Evolutionary conservation across 2,113 vertebrate genomes (phyloP).

Genomic region (Peromyscus leucopus): DNA sequence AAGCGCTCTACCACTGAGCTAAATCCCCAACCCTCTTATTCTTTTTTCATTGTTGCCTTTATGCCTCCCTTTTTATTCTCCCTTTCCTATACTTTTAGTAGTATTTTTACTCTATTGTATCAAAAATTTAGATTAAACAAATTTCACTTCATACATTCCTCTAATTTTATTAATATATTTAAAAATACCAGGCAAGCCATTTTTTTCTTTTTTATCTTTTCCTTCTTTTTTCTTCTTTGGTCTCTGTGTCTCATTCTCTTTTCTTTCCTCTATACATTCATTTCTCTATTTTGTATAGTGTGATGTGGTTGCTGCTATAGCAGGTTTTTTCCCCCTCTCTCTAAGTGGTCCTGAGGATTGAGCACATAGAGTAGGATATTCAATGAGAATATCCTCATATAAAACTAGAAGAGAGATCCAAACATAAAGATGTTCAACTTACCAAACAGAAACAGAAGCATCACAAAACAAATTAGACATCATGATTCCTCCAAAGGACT

Average conservation of each 20-base stretch:
- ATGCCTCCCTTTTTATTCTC: background rate
- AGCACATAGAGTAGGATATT: background rate
- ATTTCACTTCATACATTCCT: background rate
- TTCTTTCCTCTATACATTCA: background rate
- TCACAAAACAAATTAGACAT: background rate
- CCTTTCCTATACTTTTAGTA: background rate
- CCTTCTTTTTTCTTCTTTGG: background rate
- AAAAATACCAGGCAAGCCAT: background rate
- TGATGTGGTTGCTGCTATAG: background rate
- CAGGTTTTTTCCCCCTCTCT: background rate
- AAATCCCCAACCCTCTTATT: too few species aligned
- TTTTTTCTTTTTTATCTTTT: background rate
- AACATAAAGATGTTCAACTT: background rate
- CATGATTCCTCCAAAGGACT: background rate
- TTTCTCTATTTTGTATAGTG: background rate
- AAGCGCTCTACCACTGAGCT: too few species aligned
- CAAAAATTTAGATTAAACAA: background rate
- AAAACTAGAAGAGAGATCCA: background rate
- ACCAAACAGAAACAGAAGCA: background rate
- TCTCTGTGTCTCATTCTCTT: background rate
- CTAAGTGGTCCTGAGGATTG: background rate
- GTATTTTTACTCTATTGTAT: background rate
- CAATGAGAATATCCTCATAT: background rate
- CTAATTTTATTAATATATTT: background rate
- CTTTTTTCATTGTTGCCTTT: background rate